Evolutionary conservation across 2,113 vertebrate genomes (phyloP).

Genomic region (Micronycteris hirsuta): DNA sequence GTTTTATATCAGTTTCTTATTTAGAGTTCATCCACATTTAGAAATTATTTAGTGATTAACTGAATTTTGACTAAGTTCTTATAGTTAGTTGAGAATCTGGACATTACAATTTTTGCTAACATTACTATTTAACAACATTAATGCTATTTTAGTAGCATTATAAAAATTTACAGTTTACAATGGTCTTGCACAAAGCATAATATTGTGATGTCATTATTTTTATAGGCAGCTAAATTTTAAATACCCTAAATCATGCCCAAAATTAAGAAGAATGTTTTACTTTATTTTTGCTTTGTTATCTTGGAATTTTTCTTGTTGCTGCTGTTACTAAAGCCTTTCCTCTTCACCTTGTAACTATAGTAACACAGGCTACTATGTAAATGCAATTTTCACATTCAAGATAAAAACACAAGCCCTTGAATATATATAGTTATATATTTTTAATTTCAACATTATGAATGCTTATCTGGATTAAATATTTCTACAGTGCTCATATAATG

Average conservation of each 20-base stretch:
- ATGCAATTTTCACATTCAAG: background rate
- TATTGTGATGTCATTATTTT: slow-evolving; percentile 21
- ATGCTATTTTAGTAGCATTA: background rate
- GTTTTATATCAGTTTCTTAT: background rate
- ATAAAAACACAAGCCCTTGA: background rate
- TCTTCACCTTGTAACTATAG: background rate
- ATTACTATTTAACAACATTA: background rate
- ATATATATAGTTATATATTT: background rate
- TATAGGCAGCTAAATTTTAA: background rate
- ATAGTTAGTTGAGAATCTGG: background rate
- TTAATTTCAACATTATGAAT: background rate
- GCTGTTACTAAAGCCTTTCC: background rate
- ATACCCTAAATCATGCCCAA: background rate
- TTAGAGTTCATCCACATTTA: background rate
- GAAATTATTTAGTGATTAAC: background rate
- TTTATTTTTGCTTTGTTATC: background rate
- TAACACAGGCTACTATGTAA: background rate
- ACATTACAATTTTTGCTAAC: background rate
- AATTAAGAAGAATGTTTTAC: background rate
- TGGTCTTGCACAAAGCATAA: background rate
- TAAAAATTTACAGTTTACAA: background rate
- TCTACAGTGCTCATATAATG: background rate
- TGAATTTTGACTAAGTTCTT: background rate
- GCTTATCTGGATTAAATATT: background rate
- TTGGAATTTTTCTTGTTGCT: background rate